These are phyloP conservation scores for Drosophila nannoptera DNA, from an alignment of 1,140 invertebrate genomes.

Conservation along the genomic window DNA sequence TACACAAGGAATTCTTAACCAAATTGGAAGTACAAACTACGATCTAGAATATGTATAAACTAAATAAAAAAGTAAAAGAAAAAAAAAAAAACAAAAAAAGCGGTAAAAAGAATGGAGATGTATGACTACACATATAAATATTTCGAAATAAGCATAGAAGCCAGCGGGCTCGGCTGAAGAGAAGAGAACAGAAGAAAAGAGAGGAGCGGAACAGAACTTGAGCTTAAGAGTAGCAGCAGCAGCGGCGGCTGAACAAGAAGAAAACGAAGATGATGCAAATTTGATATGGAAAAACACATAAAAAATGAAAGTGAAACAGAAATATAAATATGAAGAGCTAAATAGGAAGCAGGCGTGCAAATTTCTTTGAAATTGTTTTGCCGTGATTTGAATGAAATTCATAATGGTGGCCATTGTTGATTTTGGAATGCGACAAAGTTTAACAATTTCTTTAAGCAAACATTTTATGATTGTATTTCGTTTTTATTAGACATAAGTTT, in stretches of 20 bases:
- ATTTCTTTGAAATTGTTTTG: slow-evolving; percentile 77
- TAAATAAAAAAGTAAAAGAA: slow-evolving; percentile 36
- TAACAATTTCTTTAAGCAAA: slow-evolving; percentile 49
- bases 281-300: slow-evolving; percentile 19
- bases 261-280: not conserved
- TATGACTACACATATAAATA: slow-evolving; percentile 39
- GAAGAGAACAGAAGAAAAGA: slow-evolving; percentile 14
- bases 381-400: slow-evolving; percentile 79
- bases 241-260: slow-evolving; percentile 59
- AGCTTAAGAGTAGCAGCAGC: slow-evolving; percentile 58
- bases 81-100: slow-evolving; percentile 15
- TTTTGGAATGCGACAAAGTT: slow-evolving; percentile 69
- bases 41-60: slow-evolving; percentile 74
- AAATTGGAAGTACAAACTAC: slow-evolving; percentile 78
- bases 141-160: slow-evolving; percentile 50
- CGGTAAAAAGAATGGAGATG: slow-evolving; percentile 13
- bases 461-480: slow-evolving; percentile 74
- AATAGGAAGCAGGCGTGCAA: slow-evolving; percentile 49
- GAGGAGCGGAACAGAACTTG: slow-evolving; percentile 27
- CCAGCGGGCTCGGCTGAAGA: slow-evolving; percentile 31
- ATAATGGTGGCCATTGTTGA: slow-evolving; percentile 77
- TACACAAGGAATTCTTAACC: slow-evolving; percentile 77
- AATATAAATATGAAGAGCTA: slow-evolving; percentile 7
- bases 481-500: slow-evolving; percentile 74
- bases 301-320: slow-evolving; percentile 29